A percentile compares a stretch with the other conserved stretches of the same genome.
Evolutionary conservation across 2,797 vertebrate species (phyloP).

Genomic region (Leucoraja ocellata): DNA sequence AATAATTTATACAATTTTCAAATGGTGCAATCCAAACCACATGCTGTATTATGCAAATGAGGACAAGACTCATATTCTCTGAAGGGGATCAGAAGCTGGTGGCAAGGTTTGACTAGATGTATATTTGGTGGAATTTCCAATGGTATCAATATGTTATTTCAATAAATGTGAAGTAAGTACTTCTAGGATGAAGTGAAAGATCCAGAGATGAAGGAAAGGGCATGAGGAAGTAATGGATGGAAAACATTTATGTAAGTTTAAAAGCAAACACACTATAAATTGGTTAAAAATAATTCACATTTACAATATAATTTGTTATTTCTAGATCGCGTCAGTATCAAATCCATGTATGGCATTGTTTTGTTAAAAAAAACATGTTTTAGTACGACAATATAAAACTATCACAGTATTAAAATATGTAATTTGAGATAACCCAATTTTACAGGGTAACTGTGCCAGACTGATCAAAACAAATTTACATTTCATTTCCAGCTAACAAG

Average conservation of each 20-base stretch:
- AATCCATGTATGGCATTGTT: not conserved
- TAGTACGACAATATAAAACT: not conserved
- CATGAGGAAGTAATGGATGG: not conserved
- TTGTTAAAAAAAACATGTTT: not conserved
- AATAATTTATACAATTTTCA: conserved; percentile 27
- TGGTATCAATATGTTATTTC: not conserved
- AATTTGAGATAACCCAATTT: not conserved
- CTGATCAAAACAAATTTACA: not conserved
- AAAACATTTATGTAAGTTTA: not conserved
- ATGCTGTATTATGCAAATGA: conserved; percentile 26
- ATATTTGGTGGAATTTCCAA: not conserved
- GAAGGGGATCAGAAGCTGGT: not conserved
- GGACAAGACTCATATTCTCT: not conserved
- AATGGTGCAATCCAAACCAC: conserved; percentile 17
- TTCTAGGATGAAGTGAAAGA: not conserved
- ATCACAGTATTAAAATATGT: not conserved
- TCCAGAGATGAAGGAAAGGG: not conserved
- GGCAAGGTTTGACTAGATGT: not conserved
- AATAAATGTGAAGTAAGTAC: not conserved
- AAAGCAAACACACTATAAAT: not conserved
- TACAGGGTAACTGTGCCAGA: not conserved
- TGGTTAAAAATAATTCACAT: not conserved
- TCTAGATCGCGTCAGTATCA: not conserved
- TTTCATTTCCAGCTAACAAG: not conserved
- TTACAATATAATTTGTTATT: not conserved